Base-by-base conservation (phyloP, 2,113 vertebrate species). In the Rhinolophus sinicus region DNA sequence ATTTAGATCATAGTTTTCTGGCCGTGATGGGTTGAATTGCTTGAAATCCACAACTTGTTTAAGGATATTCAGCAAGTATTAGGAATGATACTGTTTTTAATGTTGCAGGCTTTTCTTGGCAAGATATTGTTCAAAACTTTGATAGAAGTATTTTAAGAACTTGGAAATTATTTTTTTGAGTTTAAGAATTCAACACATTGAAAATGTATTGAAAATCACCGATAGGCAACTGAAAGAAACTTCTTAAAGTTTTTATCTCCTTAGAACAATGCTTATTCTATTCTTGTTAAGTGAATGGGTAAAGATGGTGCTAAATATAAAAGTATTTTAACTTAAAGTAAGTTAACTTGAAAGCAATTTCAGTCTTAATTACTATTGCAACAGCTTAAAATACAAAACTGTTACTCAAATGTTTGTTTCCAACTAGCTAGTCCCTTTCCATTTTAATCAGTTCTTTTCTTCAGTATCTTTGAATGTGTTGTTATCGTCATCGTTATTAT, bases 61-160 rank as follows among this genome's bases (percentile, higher is more conserved):
- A 72, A 24, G 72, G 58, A 50, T 30, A 16, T 78, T 76, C 12
- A 82, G 56, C 8, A 15, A 69, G 72, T 77, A 19, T 47, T 64
- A 40, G 26, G 33, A 73, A 56, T 69, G 75, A 44, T 44, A 19
- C 24, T 52, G 22, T 54, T 89, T 91, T 83, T 83, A 93, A 81
- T 81, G 72, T 47, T 88, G 7, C 54, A 80, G 47, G 54, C 22
- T 88, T 94, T 93, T 80, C 44, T 83, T 72, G 73, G 65, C 40
- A 90, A 86, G 92, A 77, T 62, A 10, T 92, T 86, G 9, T 76
- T 82, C 22, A 67, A 76, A 96, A 64, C 38, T 72, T 97, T 69
- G 13, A 47, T 50, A 69, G 80, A 93, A 64, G 73, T 85, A 88
- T 72, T 82, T 95, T 83, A 56, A 96, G 44, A 88, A 77, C 69